A percentile compares a stretch with the other conserved stretches of the same genome.
Conservation (phyloP, 2,888 invertebrate species). For the Eurytoma californica region DNA sequence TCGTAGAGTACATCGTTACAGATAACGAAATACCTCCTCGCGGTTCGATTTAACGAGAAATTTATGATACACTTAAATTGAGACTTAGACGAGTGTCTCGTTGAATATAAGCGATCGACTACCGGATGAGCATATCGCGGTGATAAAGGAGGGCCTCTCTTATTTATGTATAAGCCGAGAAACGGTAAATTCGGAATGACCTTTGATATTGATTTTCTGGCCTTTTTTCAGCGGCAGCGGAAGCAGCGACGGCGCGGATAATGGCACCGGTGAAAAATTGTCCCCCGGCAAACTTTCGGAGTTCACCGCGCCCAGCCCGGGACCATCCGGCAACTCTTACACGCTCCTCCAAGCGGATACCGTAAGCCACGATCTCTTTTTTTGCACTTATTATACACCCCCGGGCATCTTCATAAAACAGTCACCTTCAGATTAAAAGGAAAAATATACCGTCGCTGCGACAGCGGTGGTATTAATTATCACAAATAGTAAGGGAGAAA, state of each 20-base stretch:
- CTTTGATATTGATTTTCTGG: constrained; percentile 30
- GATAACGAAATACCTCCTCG: no score
- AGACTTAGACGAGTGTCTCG: no score
- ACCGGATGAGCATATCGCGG: neutral
- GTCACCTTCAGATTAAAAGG: neutral
- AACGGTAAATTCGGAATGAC: neutral
- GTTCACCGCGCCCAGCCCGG: constrained; percentile 70
- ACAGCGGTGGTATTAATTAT: no score
- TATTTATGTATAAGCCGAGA: neutral
- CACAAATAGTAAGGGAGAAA: no score
- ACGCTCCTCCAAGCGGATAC: constrained; percentile 69
- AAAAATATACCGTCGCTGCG: no score
- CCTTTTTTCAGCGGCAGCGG: constrained; percentile 76
- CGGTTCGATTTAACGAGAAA: no score
- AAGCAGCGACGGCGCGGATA: constrained; percentile 79
- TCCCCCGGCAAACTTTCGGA: constrained; percentile 71
- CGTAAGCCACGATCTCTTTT: constrained; percentile 63
- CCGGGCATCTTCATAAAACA: neutral
- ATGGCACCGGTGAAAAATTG: constrained; percentile 71
- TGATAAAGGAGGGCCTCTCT: neutral
- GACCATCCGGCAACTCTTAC: constrained; percentile 71
- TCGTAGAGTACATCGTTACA: no score
- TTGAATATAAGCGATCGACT: neutral
- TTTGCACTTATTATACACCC: neutral
- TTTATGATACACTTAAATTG: no score